Conservation (phyloP, 2,113 vertebrate species). For the Microcebus ravelobensis region DNA sequence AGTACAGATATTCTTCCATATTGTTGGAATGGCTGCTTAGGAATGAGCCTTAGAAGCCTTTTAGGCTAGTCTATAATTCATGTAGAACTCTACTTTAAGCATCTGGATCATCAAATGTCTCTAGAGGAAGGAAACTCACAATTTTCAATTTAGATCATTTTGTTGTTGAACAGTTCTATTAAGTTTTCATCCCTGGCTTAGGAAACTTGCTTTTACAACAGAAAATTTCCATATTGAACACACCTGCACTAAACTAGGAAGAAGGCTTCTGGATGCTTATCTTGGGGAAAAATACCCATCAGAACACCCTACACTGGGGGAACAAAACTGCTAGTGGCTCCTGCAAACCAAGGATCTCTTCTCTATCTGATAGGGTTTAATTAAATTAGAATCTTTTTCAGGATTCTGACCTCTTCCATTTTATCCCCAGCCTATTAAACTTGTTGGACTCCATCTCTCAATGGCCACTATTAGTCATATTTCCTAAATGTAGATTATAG, state of each 20-base stretch:
- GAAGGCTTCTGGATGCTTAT: not conserved
- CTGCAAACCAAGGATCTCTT: not conserved
- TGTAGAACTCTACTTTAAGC: not conserved
- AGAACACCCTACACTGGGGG: not conserved
- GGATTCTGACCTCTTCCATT: not conserved
- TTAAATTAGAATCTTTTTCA: not conserved
- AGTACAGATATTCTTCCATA: not conserved
- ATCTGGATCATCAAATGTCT: not conserved
- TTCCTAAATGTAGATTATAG: not conserved
- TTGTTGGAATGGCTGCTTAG: not conserved
- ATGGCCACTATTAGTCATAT: not conserved
- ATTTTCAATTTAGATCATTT: not conserved
- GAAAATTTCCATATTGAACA: not conserved
- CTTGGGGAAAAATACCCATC: not conserved
- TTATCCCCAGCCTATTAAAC: not conserved
- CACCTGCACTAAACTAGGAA: not conserved
- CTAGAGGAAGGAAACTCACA: not conserved
- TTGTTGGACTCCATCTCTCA: not conserved
- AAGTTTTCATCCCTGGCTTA: not conserved
- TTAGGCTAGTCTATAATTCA: not conserved
- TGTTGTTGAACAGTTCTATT: not conserved
- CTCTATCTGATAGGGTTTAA: not conserved
- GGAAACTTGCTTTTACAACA: not conserved
- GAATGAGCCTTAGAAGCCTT: not conserved
- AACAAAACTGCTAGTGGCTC: not conserved